Evolutionary conservation across 1,140 invertebrate genomes (phyloP).

Genomic region (Zaprionus lachaisei): DNA sequence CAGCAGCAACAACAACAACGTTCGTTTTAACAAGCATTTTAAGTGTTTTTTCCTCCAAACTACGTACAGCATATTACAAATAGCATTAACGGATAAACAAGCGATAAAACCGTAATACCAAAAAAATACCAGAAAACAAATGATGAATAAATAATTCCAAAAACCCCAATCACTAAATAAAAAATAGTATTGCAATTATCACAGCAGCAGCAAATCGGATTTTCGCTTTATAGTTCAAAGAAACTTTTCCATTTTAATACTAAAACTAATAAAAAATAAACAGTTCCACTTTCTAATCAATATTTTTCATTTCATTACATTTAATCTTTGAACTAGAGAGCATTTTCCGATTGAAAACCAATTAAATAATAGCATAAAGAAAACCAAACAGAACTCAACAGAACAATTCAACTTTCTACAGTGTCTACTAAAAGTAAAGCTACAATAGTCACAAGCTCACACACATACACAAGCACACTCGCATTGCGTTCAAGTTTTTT

Average conservation of each 20-base stretch:
- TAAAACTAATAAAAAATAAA: too few species aligned
- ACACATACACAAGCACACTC: slow-evolving; percentile 49
- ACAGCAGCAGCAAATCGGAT: slow-evolving; percentile 49
- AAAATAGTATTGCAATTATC: slow-evolving; percentile 63
- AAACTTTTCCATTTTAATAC: background rate
- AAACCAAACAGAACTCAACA: slow-evolving; percentile 56
- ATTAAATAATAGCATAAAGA: slow-evolving; percentile 30
- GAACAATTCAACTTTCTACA: slow-evolving; percentile 74
- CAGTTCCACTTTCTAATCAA: background rate
- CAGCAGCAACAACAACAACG: slow-evolving; percentile 12
- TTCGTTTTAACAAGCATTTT: slow-evolving; percentile 79
- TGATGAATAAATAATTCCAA: slow-evolving; percentile 37
- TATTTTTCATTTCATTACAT: background rate
- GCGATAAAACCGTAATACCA: slow-evolving; percentile 30
- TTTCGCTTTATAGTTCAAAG: slow-evolving; percentile 32
- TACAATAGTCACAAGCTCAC: slow-evolving; percentile 69
- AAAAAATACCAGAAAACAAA: slow-evolving; percentile 28
- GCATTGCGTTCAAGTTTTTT: slow-evolving; percentile 68
- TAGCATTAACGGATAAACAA: slow-evolving; percentile 71
- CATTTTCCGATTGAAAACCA: slow-evolving; percentile 26
- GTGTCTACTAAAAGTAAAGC: slow-evolving; percentile 81
- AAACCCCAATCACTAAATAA: slow-evolving; percentile 64
- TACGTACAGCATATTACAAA: slow-evolving; percentile 81
- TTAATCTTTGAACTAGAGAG: slow-evolving; percentile 26
- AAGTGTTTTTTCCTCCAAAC: slow-evolving; percentile 83